Evolutionary conservation across 2,113 vertebrate genomes (phyloP).

Genomic region (Cricetomys ansorgei): DNA sequence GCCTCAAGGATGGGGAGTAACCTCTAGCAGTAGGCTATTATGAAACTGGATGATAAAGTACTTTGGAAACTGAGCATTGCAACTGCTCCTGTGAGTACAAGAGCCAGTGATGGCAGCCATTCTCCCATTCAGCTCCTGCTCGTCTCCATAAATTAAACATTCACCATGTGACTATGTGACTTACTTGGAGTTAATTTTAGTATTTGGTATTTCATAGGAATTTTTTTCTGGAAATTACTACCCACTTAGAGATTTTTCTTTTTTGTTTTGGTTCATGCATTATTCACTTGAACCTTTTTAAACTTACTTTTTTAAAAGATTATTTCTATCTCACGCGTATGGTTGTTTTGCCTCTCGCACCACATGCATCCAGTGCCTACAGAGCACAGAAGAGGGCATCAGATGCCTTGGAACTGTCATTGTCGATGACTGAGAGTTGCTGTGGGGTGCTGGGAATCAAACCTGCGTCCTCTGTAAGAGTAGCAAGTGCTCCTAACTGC

Average conservation of each 20-base stretch:
- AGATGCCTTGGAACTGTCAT: not conserved
- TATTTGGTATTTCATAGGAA: not conserved
- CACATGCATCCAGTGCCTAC: not conserved
- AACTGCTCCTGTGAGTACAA: no score
- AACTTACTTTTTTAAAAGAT: not conserved
- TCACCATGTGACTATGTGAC: not conserved
- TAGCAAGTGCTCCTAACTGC: not conserved
- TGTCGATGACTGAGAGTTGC: not conserved
- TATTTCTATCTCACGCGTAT: not conserved
- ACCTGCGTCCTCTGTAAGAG: not conserved
- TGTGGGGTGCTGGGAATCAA: not conserved
- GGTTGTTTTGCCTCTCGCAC: not conserved
- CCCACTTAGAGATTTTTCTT: not conserved
- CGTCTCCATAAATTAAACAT: not conserved
- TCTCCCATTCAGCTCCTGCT: not conserved
- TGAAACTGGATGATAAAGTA: not conserved
- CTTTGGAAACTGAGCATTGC: no score
- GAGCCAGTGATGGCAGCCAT: fast-evolving
- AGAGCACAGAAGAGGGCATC: not conserved
- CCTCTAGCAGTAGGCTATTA: not conserved
- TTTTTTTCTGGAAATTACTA: not conserved
- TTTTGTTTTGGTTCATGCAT: not conserved
- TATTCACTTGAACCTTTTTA: not conserved
- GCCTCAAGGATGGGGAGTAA: not conserved
- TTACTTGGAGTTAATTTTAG: not conserved